These are phyloP conservation scores for Chamaea fasciata DNA, from an alignment of 2,113 vertebrate genomes.

Conservation along the genomic window DNA sequence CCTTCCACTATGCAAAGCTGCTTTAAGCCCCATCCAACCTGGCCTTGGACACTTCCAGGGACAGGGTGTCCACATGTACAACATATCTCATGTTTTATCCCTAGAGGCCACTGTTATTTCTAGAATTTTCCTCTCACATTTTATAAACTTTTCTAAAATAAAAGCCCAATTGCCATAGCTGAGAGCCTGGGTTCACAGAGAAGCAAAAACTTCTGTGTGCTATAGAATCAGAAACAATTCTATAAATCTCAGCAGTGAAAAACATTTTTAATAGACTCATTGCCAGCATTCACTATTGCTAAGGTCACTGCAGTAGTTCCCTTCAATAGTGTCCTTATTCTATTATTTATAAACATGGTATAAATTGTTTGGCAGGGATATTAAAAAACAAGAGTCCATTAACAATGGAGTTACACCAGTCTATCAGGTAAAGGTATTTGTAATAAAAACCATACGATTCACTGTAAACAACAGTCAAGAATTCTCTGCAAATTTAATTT, in stretches of 20 bases:
- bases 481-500: background rate
- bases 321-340: background rate
- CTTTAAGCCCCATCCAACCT: fast-evolving
- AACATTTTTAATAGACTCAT: background rate
- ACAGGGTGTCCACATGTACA: too few species aligned
- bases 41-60: background rate
- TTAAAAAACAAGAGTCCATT: background rate
- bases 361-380: background rate
- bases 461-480: background rate
- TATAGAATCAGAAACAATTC: background rate
- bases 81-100: fast-evolving
- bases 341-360: background rate
- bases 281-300: background rate
- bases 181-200: background rate
- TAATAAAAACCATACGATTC: background rate
- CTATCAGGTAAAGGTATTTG: background rate
- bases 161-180: fast-evolving
- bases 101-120: background rate
- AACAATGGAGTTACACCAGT: background rate
- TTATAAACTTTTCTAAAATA: background rate
- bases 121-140: background rate
- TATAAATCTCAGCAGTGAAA: background rate
- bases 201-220: background rate
- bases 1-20: fast-evolving
- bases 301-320: background rate